A percentile compares a stretch with the other conserved stretches of the same genome.
phyloP scores from a whole-genome alignment of 2,888 invertebrate species.

The Heliconius ethilla region DNA sequence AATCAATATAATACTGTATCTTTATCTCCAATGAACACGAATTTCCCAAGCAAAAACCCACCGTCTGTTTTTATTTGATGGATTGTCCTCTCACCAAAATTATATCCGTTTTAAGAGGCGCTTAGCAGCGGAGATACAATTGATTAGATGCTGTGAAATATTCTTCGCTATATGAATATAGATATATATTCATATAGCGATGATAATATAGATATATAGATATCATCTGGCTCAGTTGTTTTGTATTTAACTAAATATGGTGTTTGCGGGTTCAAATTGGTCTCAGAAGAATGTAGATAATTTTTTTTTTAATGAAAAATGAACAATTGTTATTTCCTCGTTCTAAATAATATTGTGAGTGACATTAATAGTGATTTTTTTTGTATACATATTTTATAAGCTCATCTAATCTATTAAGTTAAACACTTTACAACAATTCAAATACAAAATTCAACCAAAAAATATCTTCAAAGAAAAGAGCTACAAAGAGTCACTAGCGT shows the following conservation, averaged over 20 bases:
- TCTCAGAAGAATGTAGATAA: neutral
- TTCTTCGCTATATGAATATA: constrained; percentile 14
- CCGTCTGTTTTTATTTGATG: constrained; percentile 53
- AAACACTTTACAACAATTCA: neutral
- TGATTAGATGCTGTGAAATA: constrained; percentile 38
- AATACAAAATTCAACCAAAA: neutral
- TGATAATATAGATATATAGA: too few species aligned
- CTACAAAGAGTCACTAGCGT: constrained; percentile 31
- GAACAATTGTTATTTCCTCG: too few species aligned
- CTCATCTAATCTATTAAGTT: neutral
- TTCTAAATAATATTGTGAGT: too few species aligned
- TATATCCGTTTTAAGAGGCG: constrained; percentile 57
- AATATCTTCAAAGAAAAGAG: constrained; percentile 26
- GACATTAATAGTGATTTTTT: too few species aligned
- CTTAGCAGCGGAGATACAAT: constrained; percentile 40
- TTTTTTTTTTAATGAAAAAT: neutral
- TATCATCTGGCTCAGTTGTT: neutral
- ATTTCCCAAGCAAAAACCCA: constrained; percentile 44
- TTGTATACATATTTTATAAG: neutral
- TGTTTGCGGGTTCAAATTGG: neutral
- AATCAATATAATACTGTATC: neutral
- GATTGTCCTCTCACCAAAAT: constrained; percentile 57
- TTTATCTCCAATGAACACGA: neutral
- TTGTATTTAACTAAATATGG: neutral
- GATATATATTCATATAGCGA: too few species aligned